Evolutionary conservation across 2,888 invertebrate species (phyloP).

Genomic region (Diarsia dahlii): DNA sequence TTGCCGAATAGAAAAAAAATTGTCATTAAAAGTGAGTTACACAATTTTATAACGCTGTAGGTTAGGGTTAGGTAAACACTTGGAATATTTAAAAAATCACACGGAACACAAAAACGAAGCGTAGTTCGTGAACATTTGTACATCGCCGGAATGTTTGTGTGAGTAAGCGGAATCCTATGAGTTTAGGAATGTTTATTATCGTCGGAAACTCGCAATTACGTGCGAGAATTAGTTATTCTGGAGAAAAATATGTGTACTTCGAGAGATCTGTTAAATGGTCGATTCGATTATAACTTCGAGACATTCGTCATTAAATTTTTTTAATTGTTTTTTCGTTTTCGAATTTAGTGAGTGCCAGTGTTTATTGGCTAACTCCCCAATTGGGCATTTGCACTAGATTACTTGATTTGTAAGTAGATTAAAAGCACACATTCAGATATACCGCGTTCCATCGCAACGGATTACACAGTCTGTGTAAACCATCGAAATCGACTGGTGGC

Average conservation of each 20-base stretch:
- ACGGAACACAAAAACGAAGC: slow-evolving; percentile 65
- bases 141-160: slow-evolving; percentile 65
- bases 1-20: background rate
- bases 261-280: slow-evolving; percentile 22
- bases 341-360: too few relatives aligned
- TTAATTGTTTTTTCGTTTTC: slow-evolving; percentile 12
- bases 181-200: slow-evolving; percentile 58
- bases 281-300: slow-evolving; percentile 38
- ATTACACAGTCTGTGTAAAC: background rate
- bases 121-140: slow-evolving; percentile 55
- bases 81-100: slow-evolving; percentile 60
- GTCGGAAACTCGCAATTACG: slow-evolving; percentile 3
- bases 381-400: too few relatives aligned
- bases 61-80: slow-evolving; percentile 54
- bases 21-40: background rate
- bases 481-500: background rate
- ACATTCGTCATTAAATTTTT: background rate
- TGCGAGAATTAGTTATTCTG: background rate
- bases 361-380: background rate
- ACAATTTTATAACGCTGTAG: slow-evolving; percentile 14
- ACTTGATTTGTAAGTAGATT: background rate
- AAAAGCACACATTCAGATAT: background rate
- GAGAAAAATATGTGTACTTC: slow-evolving; percentile 13
- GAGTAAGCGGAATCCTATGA: slow-evolving; percentile 59
- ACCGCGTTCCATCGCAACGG: background rate